Evolutionary conservation across 2,113 vertebrate genomes (phyloP).

Genomic region (Dolichallabes microphthalmus): DNA sequence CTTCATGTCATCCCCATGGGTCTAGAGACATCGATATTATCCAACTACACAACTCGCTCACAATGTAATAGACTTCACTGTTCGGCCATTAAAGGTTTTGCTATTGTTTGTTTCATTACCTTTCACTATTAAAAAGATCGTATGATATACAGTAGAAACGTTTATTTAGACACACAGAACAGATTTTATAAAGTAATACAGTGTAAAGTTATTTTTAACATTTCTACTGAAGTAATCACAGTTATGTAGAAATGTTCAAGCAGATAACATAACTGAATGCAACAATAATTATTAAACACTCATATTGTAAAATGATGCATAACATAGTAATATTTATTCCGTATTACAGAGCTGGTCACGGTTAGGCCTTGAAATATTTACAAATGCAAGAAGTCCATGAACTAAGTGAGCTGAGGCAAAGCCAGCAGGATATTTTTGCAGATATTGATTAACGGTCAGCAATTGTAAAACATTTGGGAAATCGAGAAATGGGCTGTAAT

Average conservation of each 20-base stretch:
- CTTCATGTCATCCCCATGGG: slow-evolving; percentile 59
- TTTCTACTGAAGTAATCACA: slow-evolving; percentile 9
- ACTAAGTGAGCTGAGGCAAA: slow-evolving; percentile 51
- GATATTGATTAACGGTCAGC: slow-evolving; percentile 77
- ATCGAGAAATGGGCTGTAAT: slow-evolving; percentile 69
- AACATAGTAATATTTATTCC: neutral
- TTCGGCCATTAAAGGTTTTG: slow-evolving; percentile 68
- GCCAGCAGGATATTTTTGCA: slow-evolving; percentile 66
- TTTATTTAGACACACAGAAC: slow-evolving; percentile 43
- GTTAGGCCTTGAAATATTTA: slow-evolving; percentile 39
- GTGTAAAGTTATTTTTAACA: slow-evolving; percentile 16
- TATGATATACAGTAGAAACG: slow-evolving; percentile 44
- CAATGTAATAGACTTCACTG: slow-evolving; percentile 64
- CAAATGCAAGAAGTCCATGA: slow-evolving; percentile 36
- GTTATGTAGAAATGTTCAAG: neutral
- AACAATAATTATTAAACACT: neutral
- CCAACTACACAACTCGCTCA: slow-evolving; percentile 64
- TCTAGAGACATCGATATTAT: slow-evolving; percentile 69
- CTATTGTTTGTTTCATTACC: slow-evolving; percentile 61
- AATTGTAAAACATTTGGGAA: slow-evolving; percentile 72
- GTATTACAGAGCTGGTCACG: slow-evolving; percentile 16
- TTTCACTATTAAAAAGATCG: slow-evolving; percentile 52
- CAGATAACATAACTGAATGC: neutral
- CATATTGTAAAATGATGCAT: slow-evolving; percentile 33
- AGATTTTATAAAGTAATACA: slow-evolving; percentile 55